phyloP scores from a whole-genome alignment of 2,113 vertebrate species.

The Tor tambroides region DNA sequence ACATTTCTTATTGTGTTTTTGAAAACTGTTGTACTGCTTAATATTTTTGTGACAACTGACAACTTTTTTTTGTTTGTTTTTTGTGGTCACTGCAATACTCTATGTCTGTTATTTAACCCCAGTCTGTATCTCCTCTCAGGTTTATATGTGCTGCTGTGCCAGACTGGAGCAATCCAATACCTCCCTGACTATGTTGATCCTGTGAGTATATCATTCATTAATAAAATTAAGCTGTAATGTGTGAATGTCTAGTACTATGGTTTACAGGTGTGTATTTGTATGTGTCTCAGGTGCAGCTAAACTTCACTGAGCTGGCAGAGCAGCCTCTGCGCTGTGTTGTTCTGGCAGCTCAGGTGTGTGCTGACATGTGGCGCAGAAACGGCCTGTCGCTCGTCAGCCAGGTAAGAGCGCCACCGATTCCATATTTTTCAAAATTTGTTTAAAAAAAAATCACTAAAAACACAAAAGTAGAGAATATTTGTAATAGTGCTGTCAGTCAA shows the following conservation, averaged over 20 bases:
- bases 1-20: no score
- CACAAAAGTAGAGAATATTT: background rate
- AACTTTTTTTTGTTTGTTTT: no score
- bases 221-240: background rate
- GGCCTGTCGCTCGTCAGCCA: conserved; percentile 95
- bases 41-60: no score
- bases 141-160: conserved; percentile 89
- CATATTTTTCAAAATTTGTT: no score
- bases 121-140: conserved; percentile 74
- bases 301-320: conserved; percentile 77
- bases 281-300: conserved; percentile 75
- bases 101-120: conserved; percentile 35
- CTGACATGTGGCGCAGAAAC: conserved; percentile 98
- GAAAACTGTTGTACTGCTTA: no score
- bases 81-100: background rate
- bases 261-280: conserved; percentile 4
- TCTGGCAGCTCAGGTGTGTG: conserved; percentile 92
- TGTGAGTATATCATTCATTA: conserved; percentile 76
- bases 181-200: conserved; percentile 82
- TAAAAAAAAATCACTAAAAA: background rate
- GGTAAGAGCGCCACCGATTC: conserved; percentile 70
- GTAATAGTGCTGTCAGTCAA: no score
- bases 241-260: background rate
- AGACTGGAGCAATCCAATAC: conserved; percentile 79
- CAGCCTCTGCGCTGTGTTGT: conserved; percentile 91